Evolutionary conservation across 2,113 vertebrate species (phyloP).

Genomic region (Mormyrus lacerda): DNA sequence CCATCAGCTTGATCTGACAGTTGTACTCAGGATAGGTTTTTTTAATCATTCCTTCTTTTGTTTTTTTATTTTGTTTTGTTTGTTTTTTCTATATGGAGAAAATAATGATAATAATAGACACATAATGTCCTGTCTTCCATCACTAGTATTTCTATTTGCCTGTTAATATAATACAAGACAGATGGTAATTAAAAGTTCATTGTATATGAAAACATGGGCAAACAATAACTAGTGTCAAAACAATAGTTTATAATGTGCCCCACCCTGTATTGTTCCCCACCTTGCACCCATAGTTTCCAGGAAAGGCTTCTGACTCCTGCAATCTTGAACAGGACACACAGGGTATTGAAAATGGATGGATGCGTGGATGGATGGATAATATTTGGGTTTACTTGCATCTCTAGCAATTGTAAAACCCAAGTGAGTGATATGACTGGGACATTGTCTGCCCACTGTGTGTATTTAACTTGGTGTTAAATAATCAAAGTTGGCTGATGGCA

Average conservation of each 20-base stretch:
- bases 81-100: neutral
- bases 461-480: slow-evolving; percentile 5
- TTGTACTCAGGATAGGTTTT: neutral
- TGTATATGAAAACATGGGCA: neutral
- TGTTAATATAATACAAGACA: neutral
- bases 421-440: neutral
- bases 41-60: neutral
- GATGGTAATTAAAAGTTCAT: neutral
- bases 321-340: neutral
- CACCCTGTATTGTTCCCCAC: neutral
- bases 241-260: neutral
- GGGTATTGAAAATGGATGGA: neutral
- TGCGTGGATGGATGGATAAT: neutral
- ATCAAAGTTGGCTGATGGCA: slow-evolving; percentile 1
- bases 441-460: slow-evolving; percentile 9
- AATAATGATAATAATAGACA: neutral
- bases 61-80: neutral
- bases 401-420: neutral
- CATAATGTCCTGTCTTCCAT: neutral
- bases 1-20: neutral
- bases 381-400: neutral
- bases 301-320: neutral
- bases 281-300: neutral
- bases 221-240: neutral
- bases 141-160: neutral